phyloP scores from a whole-genome alignment of 2,797 vertebrate genomes.

The Tokudaia muenninki region DNA sequence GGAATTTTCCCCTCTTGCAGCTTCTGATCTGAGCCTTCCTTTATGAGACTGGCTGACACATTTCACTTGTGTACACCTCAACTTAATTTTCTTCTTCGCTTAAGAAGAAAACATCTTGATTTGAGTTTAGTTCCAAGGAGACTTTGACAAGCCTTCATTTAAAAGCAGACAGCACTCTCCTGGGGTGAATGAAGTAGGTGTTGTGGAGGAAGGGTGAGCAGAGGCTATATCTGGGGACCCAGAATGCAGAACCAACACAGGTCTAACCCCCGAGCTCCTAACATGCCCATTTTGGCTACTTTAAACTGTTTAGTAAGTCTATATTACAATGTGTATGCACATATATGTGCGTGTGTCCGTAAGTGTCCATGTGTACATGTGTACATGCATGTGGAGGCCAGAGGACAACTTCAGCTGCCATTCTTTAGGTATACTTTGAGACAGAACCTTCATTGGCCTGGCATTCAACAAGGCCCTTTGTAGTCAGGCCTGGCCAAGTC shows the following conservation, averaged over 20 bases:
- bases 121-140: constrained; percentile 27
- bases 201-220: not conserved
- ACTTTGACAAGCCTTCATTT: not conserved
- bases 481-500: not conserved
- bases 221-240: no score
- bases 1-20: constrained; percentile 1
- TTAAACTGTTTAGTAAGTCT: not conserved
- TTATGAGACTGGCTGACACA: not conserved
- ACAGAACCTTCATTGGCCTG: not conserved
- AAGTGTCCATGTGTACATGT: not conserved
- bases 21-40: constrained; percentile 41
- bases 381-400: not conserved
- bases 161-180: not conserved
- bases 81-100: constrained; percentile 68
- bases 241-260: not conserved
- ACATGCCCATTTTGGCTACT: not conserved
- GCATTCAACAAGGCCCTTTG: not conserved
- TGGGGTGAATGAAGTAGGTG: not conserved
- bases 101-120: constrained; percentile 44
- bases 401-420: not conserved
- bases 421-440: not conserved
- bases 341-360: not conserved
- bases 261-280: not conserved
- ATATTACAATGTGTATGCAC: not conserved
- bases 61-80: constrained; percentile 20